phyloP scores from a whole-genome alignment of 1,140 invertebrate species.

The Batillaria attramentaria region DNA sequence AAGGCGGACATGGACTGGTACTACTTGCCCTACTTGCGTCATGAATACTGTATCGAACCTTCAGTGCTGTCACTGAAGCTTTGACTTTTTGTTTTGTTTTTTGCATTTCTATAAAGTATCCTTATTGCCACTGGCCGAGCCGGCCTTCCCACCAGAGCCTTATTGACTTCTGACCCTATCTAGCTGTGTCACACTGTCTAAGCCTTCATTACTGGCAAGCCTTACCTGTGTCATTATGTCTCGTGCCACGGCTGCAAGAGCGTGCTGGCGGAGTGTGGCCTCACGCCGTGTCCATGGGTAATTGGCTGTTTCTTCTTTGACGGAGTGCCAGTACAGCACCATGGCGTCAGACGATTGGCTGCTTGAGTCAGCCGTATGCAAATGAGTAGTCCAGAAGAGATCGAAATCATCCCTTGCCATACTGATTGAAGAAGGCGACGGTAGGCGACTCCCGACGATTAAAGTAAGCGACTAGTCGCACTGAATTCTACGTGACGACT shows the following conservation, averaged over 20 bases:
- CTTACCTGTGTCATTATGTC: constrained; percentile 35
- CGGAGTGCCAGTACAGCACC: constrained; percentile 29
- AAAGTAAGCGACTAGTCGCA: not conserved
- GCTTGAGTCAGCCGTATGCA: not conserved
- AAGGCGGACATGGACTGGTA: too few species aligned
- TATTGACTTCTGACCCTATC: not conserved
- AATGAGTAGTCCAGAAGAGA: constrained; percentile 38
- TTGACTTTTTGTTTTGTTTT: not conserved
- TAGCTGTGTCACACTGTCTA: not conserved
- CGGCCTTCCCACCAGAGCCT: too few species aligned
- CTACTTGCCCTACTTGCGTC: too few species aligned
- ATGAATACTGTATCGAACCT: not conserved
- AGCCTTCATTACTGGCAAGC: not conserved
- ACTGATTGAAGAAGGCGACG: not conserved
- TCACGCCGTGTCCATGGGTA: constrained; percentile 32
- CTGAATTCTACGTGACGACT: not conserved
- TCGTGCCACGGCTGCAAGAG: constrained; percentile 28
- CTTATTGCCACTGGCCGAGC: not conserved
- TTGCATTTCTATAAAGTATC: not conserved
- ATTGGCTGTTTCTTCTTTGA: constrained; percentile 27
- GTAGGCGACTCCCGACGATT: not conserved
- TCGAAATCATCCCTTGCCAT: constrained; percentile 36
- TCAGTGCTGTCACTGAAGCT: not conserved
- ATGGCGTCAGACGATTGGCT: constrained; percentile 18
- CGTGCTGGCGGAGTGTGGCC: constrained; percentile 16